Evolutionary conservation across 2,888 invertebrate species (phyloP), one percentile per base, ranked within the genome.

Genomic region (Neelides folsomi): DNA sequence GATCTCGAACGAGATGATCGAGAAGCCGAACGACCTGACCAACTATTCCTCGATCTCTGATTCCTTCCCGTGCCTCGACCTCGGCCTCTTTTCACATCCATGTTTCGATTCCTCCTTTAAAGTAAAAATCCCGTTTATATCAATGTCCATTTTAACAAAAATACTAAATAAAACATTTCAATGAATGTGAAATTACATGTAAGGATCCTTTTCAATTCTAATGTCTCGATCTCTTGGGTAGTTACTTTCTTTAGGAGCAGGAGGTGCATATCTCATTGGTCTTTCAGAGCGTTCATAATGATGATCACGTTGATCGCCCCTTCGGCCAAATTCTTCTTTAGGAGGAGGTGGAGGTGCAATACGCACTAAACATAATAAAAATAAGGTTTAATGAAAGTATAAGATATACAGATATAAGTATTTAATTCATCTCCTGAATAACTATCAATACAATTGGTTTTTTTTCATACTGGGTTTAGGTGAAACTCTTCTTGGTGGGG

Each of bases 1-100:
- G 70, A 73, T 27, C 46, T 36, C 38, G 72, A 71, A 57, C 71
- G 71, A 64, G 74, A 54, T 63, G 74, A 44, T 44, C 69, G 47
- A 2, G n/a, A n/a, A n/a, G 38, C 50, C n/a, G 49, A 51, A 40
- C 51, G 45, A 1, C 18, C 16, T n/a, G 52, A 49, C 55, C 55
- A 49, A 41, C 42, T 49, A 39, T 39, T 8, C 51, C 46, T 41
- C 52, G 40, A 35, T 35, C 27, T 45, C 51, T 15, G 43, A 19
- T 44, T 37, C 18, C n/a, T 35, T 36, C 13, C 50, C 19, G 8
- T 36, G 35, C 8, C 36, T 43, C 38, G 45, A 13, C 48, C 43
- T 36, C 47, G 35, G 15, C 45, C 53, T 15, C 54, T 13, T 18
- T 36, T 52, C 8, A 9, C 35, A 38, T 47, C 48, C 34, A 50